Evolutionary conservation across 2,113 vertebrate genomes (phyloP).

Genomic region (Ictidomys tridecemlineatus): DNA sequence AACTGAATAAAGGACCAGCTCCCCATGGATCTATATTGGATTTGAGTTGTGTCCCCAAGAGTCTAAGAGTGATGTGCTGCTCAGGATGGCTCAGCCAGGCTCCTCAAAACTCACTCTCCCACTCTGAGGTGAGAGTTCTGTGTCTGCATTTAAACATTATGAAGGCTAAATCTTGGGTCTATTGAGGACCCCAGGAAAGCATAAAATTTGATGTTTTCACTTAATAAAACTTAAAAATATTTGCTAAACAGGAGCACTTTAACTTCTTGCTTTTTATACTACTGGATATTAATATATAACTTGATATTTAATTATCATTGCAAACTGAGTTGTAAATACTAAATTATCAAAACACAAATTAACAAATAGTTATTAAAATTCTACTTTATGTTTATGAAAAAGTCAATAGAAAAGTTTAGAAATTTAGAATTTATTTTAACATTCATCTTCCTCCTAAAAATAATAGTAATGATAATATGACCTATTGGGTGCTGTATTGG

Average conservation of each 20-base stretch:
- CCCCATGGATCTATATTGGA: not conserved
- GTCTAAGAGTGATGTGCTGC: not conserved
- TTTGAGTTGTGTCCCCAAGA: not conserved
- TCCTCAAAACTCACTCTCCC: not conserved
- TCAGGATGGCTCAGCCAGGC: too few relatives aligned
- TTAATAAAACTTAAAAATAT: slow-evolving; percentile 22
- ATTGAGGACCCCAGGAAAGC: not conserved
- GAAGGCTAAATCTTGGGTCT: not conserved
- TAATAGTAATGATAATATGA: not conserved
- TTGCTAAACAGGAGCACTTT: not conserved
- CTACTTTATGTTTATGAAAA: not conserved
- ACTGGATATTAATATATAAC: not conserved
- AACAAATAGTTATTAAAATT: not conserved
- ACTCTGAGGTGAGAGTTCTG: not conserved
- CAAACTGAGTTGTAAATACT: not conserved
- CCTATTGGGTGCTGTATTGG: not conserved
- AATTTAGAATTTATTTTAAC: not conserved
- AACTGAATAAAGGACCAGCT: not conserved
- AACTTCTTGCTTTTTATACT: not conserved
- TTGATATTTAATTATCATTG: not conserved
- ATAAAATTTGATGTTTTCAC: slow-evolving; percentile 13
- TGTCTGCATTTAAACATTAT: not conserved
- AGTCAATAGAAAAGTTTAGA: not conserved
- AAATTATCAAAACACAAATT: not conserved
- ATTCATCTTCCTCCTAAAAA: not conserved